Evolutionary conservation across 1,140 invertebrate genomes (phyloP), one percentile per base, ranked within the genome.

Genomic region (Papilio polytes): DNA sequence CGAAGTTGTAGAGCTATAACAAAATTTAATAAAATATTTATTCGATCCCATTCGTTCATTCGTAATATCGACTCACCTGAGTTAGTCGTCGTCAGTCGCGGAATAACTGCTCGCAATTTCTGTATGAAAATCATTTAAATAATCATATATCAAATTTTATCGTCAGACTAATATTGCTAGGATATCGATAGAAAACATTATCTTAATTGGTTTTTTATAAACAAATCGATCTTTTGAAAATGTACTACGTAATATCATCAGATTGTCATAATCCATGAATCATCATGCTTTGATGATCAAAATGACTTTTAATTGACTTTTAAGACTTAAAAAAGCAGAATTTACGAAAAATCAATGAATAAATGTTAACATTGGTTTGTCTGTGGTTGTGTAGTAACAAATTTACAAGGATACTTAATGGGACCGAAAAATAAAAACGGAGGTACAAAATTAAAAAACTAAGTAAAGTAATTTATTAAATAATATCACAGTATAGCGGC

Each of bases 401-500:
- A 10, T 36, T 41, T 8, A 41, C 36, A 41, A 41, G 36, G 36
- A 48, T 18, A 51, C 4, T 51, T 51, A 2, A 2, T 59, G 56
- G 20, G 20, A 59, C 20, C 46, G 3, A 48, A 18, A 8, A 26
- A n/a, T n/a, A n/a, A 63, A 13, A 63, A 26, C 18, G 15, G 20
- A 56, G 20, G 20, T 18, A 56, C 9, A 56, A n/a, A 56, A 3
- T 15, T 63, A 26, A 15, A 26, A 63, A 13, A 63, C n/a, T 63
- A 22, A 63, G 12, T 48, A 48, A 63, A 63, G 20, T 48, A 20
- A 22, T 74, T 74, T 74, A 74, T 48, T 74, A 51, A 51, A 48
- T 74, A 78, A 63, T 78, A 78, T 78, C 76, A 78, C 76, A 78
- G 41, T n/a, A 78, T 63, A 20, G 76, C 56, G n/a, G 56, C 76